These are phyloP conservation scores for Drosophila mimetica DNA, from an alignment of 2,888 invertebrate genomes.

Conservation along the genomic window DNA sequence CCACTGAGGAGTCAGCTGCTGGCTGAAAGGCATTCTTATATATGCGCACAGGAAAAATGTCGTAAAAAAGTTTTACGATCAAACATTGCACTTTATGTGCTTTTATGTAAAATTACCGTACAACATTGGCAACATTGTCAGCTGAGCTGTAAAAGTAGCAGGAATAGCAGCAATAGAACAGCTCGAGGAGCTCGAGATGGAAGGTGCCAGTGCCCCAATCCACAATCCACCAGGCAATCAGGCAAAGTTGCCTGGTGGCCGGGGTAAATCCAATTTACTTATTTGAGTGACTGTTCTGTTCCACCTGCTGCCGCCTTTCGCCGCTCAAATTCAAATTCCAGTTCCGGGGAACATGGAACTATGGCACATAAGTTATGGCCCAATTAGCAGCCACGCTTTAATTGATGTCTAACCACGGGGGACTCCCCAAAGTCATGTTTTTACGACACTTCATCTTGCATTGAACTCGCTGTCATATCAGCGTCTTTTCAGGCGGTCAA, in stretches of 20 bases:
- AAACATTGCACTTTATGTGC: constrained; percentile 81
- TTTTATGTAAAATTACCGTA: constrained; percentile 80
- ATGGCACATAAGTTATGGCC: constrained; percentile 56
- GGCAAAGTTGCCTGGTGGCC: constrained; percentile 66
- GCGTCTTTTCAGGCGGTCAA: constrained; percentile 27
- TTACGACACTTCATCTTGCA: constrained; percentile 57
- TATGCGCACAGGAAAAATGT: constrained; percentile 75
- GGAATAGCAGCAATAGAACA: constrained; percentile 51
- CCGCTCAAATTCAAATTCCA: neutral
- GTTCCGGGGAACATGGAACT: too few relatives aligned
- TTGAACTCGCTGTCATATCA: constrained; percentile 46
- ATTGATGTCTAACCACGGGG: constrained; percentile 15
- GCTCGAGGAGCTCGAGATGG: constrained; percentile 11
- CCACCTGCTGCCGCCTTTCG: constrained; percentile 1
- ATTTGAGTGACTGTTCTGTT: constrained; percentile 50
- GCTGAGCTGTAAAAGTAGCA: constrained; percentile 77
- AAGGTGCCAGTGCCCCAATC: too few relatives aligned
- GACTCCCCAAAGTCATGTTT: constrained; percentile 42
- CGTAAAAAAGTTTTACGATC: constrained; percentile 82
- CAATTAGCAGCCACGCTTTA: constrained; percentile 58
- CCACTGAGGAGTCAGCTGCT: constrained; percentile 50
- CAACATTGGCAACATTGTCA: constrained; percentile 79
- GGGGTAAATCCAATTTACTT: constrained; percentile 74
- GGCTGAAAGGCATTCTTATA: constrained; percentile 71
- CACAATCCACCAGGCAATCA: constrained; percentile 69